Conservation (phyloP, 35 echinoderm and acorn worm species). For the Lytechinus variegatus region DNA sequence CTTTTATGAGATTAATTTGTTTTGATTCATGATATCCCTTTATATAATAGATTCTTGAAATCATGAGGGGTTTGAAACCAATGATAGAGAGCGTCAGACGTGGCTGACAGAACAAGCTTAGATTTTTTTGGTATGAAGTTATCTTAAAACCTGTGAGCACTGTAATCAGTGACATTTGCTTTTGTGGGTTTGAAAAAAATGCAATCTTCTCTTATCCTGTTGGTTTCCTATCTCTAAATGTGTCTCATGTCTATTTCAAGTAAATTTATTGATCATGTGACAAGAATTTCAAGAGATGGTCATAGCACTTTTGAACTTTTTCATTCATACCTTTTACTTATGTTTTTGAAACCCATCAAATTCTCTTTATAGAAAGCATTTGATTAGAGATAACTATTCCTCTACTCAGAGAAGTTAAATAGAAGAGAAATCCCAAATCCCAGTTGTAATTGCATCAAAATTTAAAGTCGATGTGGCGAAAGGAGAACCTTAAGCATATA, state of each 20-base stretch:
- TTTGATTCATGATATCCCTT: not conserved
- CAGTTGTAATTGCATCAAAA: not conserved
- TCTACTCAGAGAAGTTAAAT: no score
- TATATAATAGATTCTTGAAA: not conserved
- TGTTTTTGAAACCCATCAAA: not conserved
- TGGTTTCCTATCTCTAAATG: not conserved
- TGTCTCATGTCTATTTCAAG: not conserved
- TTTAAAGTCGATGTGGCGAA: not conserved
- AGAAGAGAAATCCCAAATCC: not conserved
- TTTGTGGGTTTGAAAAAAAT: not conserved
- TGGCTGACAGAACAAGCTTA: not conserved
- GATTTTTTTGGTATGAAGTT: not conserved
- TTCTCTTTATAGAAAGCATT: not conserved
- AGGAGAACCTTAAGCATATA: not conserved
- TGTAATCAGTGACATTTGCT: not conserved
- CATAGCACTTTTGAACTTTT: not conserved
- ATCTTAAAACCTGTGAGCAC: not conserved
- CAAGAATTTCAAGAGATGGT: not conserved
- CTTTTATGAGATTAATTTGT: constrained; percentile 15
- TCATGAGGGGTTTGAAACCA: not conserved
- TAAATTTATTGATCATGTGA: not conserved
- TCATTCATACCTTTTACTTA: not conserved
- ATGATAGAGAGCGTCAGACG: not conserved
- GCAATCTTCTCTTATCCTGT: not conserved
- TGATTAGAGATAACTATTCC: no score